Evolutionary conservation across 2,888 invertebrate species (phyloP).

Genomic region (Syrista parreyssii): DNA sequence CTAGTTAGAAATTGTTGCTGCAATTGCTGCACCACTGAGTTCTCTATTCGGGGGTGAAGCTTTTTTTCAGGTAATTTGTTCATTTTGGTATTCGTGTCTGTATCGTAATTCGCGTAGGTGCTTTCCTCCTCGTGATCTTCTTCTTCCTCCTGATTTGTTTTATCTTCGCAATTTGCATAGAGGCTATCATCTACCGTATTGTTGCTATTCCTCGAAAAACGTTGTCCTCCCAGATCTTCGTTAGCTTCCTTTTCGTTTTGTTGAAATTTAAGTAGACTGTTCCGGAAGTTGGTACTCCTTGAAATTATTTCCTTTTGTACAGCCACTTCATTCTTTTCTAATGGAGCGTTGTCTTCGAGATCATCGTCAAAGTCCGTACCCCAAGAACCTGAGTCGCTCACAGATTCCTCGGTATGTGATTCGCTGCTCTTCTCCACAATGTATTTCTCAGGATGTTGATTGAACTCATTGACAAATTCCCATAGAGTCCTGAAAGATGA

Average conservation of each 20-base stretch:
- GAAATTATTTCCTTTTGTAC: slow-evolving; percentile 10
- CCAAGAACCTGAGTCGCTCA: slow-evolving; percentile 57
- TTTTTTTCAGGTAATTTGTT: slow-evolving; percentile 25
- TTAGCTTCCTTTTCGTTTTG: slow-evolving; percentile 32
- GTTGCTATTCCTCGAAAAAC: background rate
- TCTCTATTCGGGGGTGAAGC: slow-evolving; percentile 32
- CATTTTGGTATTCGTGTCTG: slow-evolving; percentile 20
- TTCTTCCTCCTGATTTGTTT: slow-evolving; percentile 22
- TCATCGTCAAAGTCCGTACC: slow-evolving; percentile 61
- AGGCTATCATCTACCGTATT: slow-evolving; percentile 38
- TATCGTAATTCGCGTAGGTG: slow-evolving; percentile 37
- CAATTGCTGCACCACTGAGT: slow-evolving; percentile 45
- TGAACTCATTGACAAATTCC: slow-evolving; percentile 54
- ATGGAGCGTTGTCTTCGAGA: background rate
- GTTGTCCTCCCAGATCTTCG: slow-evolving; percentile 2
- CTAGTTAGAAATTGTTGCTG: slow-evolving; percentile 47
- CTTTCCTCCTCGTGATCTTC: slow-evolving; percentile 19
- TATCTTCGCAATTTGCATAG: slow-evolving; percentile 51
- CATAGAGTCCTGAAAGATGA: slow-evolving; percentile 46
- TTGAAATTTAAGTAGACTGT: slow-evolving; percentile 40
- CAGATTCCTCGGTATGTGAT: slow-evolving; percentile 35
- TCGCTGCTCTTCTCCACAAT: slow-evolving; percentile 33
- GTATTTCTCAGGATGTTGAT: slow-evolving; percentile 50
- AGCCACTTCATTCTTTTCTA: background rate
- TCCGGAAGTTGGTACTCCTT: slow-evolving; percentile 35